Base-by-base conservation (phyloP, 1,140 invertebrate genomes). In the Chelonus insularis region DNA sequence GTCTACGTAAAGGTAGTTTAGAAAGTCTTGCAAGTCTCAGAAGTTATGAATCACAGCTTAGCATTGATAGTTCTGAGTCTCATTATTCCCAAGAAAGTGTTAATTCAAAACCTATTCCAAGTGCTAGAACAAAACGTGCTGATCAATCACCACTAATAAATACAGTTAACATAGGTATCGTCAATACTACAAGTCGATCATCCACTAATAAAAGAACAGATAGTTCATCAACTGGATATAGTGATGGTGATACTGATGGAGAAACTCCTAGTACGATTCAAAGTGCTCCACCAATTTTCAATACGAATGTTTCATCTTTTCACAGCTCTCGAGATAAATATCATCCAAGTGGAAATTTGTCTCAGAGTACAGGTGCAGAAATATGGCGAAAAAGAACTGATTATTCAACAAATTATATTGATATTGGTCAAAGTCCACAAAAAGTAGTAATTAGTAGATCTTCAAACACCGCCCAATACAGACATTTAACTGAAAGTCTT, bases 11-110 rank as follows among this genome's bases (percentile, higher is more conserved):
- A 70, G 83, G 82, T 9, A 85, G 84, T 57, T 71, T 84, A 16
- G 84, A 86, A 63, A 85, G 84, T 55, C 70, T 86, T 25, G 78
- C 79, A 4, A 85, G 84, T 48, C 74, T 83, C 29, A 73, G 77
- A 32, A 83, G 81, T 56, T 81, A 74, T 18, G 81, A 83, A 65
- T 82, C 82, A 36, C 80, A 82, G 64, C 62, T 76, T 0, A 81
- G 75, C 55, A 73, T 79, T n/a, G 79, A 82, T 20, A 80, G 78
- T 51, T 75, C 72, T 0, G 80, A 82, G 32, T 80, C 77, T 1
- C 72, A 76, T 34, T 69, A 73, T 11, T 76, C 75, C 0, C 79
- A 80, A 21, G 78, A 81, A 2, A 80, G 77, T 65, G 70, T 67
- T 1, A 66, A 59, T 47, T 62, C 65, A 7, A 81, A 80, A 54